These are phyloP conservation scores for Raillietiella orientalis DNA, from an alignment of 2,888 invertebrate genomes.

Conservation along the genomic window DNA sequence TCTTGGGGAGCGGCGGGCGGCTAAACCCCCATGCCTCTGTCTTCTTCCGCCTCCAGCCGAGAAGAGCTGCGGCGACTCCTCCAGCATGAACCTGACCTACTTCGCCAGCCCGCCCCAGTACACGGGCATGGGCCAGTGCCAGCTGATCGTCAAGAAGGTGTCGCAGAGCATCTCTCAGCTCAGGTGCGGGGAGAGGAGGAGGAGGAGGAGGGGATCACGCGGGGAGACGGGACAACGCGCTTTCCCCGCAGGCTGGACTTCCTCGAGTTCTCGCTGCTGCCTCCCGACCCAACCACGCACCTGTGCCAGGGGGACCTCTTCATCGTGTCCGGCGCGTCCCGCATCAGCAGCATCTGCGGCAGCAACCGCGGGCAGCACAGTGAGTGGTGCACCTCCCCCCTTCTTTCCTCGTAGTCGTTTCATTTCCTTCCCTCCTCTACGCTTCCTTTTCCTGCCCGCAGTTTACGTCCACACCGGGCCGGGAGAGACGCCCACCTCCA, in stretches of 20 bases:
- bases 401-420: neutral
- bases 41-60: too few species aligned
- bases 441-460: too few species aligned
- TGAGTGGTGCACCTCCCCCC: too few species aligned
- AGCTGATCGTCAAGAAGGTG: conserved; percentile 40
- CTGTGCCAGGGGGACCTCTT: neutral
- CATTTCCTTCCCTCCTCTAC: neutral
- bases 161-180: conserved; percentile 50
- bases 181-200: too few species aligned
- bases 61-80: conserved; percentile 39
- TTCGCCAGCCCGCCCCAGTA: conserved; percentile 45
- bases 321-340: conserved; percentile 13
- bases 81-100: conserved; percentile 47
- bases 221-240: too few species aligned
- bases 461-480: too few species aligned
- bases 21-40: too few species aligned
- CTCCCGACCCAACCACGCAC: neutral
- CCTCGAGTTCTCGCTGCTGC: conserved; percentile 19
- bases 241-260: conserved; percentile 40
- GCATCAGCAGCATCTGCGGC: conserved; percentile 47
- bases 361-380: conserved; percentile 47
- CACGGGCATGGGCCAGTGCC: conserved; percentile 25
- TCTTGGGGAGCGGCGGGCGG: too few species aligned
- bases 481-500: too few species aligned
- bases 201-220: too few species aligned